Evolutionary conservation across 2,113 vertebrate species (phyloP).

Genomic region (Salvelinus alpinus): DNA sequence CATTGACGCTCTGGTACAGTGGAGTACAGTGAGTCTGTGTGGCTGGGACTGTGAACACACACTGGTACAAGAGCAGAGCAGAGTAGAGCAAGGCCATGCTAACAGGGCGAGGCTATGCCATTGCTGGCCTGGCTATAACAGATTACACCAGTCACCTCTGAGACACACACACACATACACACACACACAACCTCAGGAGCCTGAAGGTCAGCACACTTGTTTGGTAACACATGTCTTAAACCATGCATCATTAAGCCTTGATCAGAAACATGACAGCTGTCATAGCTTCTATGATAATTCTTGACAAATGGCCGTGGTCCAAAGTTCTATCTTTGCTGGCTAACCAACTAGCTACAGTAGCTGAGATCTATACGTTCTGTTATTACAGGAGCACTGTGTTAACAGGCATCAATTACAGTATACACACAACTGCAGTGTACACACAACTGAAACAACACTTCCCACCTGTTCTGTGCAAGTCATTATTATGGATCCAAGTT

Average conservation of each 20-base stretch:
- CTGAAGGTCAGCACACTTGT: background rate
- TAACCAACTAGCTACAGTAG: too few relatives aligned
- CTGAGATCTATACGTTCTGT: too few relatives aligned
- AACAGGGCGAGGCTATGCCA: background rate
- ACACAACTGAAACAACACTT: too few relatives aligned
- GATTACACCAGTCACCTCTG: background rate
- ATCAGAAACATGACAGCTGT: too few relatives aligned
- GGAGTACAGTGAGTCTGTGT: conserved; percentile 43
- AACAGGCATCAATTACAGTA: too few relatives aligned
- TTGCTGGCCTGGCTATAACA: background rate
- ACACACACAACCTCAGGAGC: background rate
- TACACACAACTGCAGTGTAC: too few relatives aligned
- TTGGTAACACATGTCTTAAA: background rate
- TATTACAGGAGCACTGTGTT: too few relatives aligned
- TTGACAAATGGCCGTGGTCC: too few relatives aligned
- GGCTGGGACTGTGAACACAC: conserved; percentile 12
- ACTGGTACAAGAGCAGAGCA: conserved; percentile 14
- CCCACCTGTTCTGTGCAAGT: too few relatives aligned
- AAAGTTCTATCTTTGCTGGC: too few relatives aligned
- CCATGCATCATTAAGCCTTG: too few relatives aligned
- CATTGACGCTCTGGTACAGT: conserved; percentile 60
- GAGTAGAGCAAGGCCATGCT: background rate
- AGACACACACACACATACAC: background rate
- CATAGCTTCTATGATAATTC: too few relatives aligned
- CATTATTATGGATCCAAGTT: background rate